Base-by-base conservation (phyloP, 2,888 invertebrate genomes). In the Drosophila merina region DNA sequence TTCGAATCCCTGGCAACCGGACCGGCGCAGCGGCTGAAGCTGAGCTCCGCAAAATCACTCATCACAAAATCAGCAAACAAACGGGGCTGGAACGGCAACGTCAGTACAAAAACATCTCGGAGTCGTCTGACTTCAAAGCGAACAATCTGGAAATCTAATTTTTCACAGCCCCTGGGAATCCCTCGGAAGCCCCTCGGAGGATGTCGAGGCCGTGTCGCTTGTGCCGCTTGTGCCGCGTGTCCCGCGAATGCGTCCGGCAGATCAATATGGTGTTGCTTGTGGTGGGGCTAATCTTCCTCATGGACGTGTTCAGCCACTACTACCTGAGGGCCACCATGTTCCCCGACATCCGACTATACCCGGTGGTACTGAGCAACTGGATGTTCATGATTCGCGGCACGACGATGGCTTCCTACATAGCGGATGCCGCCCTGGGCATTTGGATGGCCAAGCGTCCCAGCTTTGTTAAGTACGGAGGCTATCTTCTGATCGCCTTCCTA, bases 1-100 rank as follows among this genome's bases (percentile, higher is more conserved):
- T 82, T 84, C 77, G 75, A 73, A 58, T 56, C 77, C 74, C 49
- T 70, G 57, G 71, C 76, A 82, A 75, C 73, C 69, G 75, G 74
- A 20, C 79, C n/a, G 44, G 12, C 12, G 20, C 12, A 28, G 26
- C 10, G 25, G 83, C 83, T 79, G 52, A 79, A 72, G 59, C 69
- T 70, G 54, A 78, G 40, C 57, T 52, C 31, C 47, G 42, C 5
- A 38, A 7, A 36, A 36, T 36, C 12, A 57, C 72, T 74, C 64
- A 70, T 69, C 68, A 56, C 54, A 64, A 60, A 77, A 68, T 75
- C 79, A 70, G 71, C 50, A 70, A 36, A 36, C 36, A 12, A n/a
- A 20, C 20, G 1, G 33, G 20, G 50, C 67, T 40, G 40, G 30
- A 31, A 10, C 28, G 25, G 20, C 9, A 54, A 54, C 55, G 49